Conservation (phyloP, 2,797 vertebrate species). For the Coendou prehensilis region DNA sequence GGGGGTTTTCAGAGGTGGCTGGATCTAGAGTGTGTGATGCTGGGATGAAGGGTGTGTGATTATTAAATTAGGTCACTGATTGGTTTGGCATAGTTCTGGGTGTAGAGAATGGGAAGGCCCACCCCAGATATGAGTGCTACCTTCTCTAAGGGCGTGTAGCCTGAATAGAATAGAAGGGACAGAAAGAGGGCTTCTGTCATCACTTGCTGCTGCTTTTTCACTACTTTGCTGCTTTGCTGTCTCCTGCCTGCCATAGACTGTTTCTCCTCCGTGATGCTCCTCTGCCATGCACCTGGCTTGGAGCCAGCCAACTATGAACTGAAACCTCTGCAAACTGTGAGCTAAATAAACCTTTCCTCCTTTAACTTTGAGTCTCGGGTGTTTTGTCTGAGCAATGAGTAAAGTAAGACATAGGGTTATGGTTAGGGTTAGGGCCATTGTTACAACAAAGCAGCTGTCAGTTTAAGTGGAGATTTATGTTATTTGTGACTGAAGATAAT, state of each 20-base stretch:
- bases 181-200: neutral
- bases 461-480: neutral
- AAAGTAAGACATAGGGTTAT: neutral
- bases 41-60: neutral
- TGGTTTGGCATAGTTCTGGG: neutral
- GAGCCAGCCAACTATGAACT: neutral
- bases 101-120: too few relatives aligned
- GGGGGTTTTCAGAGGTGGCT: neutral
- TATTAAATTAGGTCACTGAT: neutral
- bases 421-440: neutral
- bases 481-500: slow-evolving; percentile 20
- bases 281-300: neutral
- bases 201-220: neutral
- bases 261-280: neutral
- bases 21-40: neutral
- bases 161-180: neutral
- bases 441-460: neutral
- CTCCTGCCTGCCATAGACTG: neutral
- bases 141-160: neutral
- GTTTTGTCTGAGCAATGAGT: neutral
- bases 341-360: neutral
- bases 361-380: neutral
- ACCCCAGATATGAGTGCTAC: neutral
- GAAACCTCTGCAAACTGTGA: neutral
- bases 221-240: neutral